Base-by-base conservation (phyloP, 2,113 vertebrate genomes). In the Hassar affinis region DNA sequence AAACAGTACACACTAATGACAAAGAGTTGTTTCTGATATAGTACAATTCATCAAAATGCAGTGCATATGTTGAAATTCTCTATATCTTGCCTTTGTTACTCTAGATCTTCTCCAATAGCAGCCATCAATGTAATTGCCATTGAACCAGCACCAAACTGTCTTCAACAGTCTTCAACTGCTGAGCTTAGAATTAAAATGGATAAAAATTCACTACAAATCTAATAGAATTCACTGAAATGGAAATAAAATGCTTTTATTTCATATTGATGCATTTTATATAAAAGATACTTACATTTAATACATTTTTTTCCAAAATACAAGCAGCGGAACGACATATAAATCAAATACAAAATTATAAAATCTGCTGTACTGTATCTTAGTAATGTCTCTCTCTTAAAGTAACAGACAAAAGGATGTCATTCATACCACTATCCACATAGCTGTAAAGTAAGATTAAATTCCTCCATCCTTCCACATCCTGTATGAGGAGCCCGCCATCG, bases 321-420 rank as follows among this genome's bases (percentile, higher is more conserved):
- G 94, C 93, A 94, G 94, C 93, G 90, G 91, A 94, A 93, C 93
- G 81, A 94, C 94, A 94, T 94, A 94, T 91, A 94, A 94, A 94
- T 94, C 93, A 94, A 94, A 94, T 94, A 94, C 91, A 94, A 94
- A 94, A 94, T 94, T 94, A 94, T 93, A 94, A 94, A 94, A 94
- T 93, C 92, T 93, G 90, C 93, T 92, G 81, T 93, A 69, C 92
- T 93, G 92, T 93, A 71, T 86, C 84, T 92, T 92, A 93, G 92
- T 88, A 89, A 92, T 88, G 87, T 92, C 87, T 88, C 85, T 88
- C 88, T 82, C 77, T 85, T 83, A 86, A 90, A 90, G 87, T 89
- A 91, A 91, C 92, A 90, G 89, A 90, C 89, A 71, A 80, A 79
- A 82, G 88, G 81, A 74, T 90, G 86, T 74, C 84, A 85, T 90